Evolutionary conservation across 2,113 vertebrate genomes (phyloP), one percentile per base, ranked within the genome.

Genomic region (Cyanoramphus novaezelandiae): DNA sequence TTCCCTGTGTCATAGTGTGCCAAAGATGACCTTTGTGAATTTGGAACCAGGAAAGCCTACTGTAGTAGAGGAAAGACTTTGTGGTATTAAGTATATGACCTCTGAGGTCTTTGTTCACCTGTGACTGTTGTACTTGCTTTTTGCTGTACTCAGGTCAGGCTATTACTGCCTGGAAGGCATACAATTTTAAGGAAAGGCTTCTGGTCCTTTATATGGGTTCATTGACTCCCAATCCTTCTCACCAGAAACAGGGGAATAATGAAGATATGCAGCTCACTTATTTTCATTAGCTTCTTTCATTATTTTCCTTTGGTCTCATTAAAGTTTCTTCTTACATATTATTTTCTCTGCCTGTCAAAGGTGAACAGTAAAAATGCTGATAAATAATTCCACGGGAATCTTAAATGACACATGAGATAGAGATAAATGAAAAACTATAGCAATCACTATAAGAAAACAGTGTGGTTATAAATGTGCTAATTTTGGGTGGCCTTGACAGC

Each of bases 301-400:
- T 95, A 80, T 68, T 88, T 97, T 90, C 18, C 28, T 76, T 90
- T 95, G 82, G 72, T 82, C 70, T 95, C 86, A 79, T 93, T 93
- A 89, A 92, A 91, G 46, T 85, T 95, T 89, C 75, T 95, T 59
- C 41, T 86, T 96, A 68, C 77, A 64, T 96, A 85, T 82, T 95
- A 77, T 93, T 95, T 97, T 96, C 68, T 91, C 60, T 94, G 69
- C 93, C 92, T 96, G 83, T 96, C 95, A 94, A 92, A 94, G 83
- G 75, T 93, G 95, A 97, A 60, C 77, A 81, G 86, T 94, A 85
- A 96, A 95, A 95, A 90, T 70, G 33, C 76, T 44, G 37, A 88
- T 96, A 97, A 96, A 97, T 95, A 97, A 93, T 93, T 92, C 84
- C 93, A 46, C 20, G 82, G 75, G 94, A 79, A 41, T 72, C 60